A percentile compares a stretch with the other conserved stretches of the same genome.
Conservation (phyloP, 2,113 vertebrate genomes). For the Columbina picui region DNA sequence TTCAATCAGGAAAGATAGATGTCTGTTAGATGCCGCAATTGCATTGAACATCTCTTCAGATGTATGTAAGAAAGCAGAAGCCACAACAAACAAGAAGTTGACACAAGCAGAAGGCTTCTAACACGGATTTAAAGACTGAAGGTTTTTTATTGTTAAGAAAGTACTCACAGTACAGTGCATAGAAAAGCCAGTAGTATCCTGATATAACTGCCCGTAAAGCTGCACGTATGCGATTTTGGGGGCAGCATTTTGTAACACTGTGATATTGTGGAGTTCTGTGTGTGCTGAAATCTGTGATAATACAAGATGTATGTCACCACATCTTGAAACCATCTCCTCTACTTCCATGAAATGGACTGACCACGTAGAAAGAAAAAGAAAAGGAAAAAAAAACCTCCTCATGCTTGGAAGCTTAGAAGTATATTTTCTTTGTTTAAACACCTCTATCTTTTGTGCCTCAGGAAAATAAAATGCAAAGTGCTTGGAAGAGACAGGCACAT, state of each 20-base stretch:
- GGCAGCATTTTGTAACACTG: not conserved
- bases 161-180: not conserved
- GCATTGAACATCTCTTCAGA: not conserved
- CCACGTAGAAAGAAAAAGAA: not conserved
- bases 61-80: not conserved
- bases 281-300: not conserved
- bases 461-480: not conserved
- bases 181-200: not conserved
- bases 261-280: not conserved
- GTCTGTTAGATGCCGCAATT: not conserved
- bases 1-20: not conserved
- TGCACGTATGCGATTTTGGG: not conserved
- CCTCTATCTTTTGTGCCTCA: not conserved
- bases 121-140: not conserved
- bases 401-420: not conserved
- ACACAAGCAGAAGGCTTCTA: not conserved
- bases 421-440: not conserved
- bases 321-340: slow-evolving; percentile 15
- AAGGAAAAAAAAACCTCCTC: not conserved
- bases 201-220: not conserved
- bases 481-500: not conserved
- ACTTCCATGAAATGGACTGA: not conserved
- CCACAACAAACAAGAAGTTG: not conserved
- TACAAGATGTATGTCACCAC: not conserved
- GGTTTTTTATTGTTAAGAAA: not conserved